Base-by-base conservation (phyloP, 2,888 invertebrate genomes). In the Sarcophaga subvicina region DNA sequence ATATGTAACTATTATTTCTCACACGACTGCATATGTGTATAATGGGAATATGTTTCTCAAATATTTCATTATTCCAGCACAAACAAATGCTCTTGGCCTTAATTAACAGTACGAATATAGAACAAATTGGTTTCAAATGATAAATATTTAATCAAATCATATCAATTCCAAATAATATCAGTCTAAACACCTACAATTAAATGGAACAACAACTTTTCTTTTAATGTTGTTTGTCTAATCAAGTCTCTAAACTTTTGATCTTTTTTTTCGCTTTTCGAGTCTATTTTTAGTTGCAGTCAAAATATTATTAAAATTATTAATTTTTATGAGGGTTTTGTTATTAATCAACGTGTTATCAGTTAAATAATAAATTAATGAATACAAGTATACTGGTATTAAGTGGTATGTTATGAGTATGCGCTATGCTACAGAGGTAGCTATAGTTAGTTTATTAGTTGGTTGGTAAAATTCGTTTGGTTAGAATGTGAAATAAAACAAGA, bases 321-420 rank as follows among this genome's bases (percentile, higher is more conserved):
- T 76, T 25, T 64, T 77, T 25, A 11, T 77, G 59, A n/a, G 60
- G 12, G 25, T 22, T 80, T 59, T 45, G 17, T 63, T 63, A 37
- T 45, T 82, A 82, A 77, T 77, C 66, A 82, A 60, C 64, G 45
- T 62, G 72, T 83, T 83, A 78, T 83, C 83, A 83, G 83, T 22
- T 20, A 66, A 78, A 73, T 54, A 54, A 54, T 4, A 54, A 14
- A 54, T 17, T 54, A 54, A 54, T 54, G 54, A 54, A 37, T 37
- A 37, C 37, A 37, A 37, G 37, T 37, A 37, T 37, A 37, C 54
- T 12, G 5, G 54, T 14, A 17, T 54, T 54, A 54, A 54, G 54
- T 54, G 54, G 12, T 54, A 17, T 54, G 14, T 54, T 37, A 37
- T 37, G 14, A 1, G 14, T 14, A 4, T 54, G 14, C 54, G 14